Percentiles rank a stretch among this genome's conserved stretches.
phyloP scores from a whole-genome alignment of 1,140 invertebrate genomes.

The Hyles vespertilio region DNA sequence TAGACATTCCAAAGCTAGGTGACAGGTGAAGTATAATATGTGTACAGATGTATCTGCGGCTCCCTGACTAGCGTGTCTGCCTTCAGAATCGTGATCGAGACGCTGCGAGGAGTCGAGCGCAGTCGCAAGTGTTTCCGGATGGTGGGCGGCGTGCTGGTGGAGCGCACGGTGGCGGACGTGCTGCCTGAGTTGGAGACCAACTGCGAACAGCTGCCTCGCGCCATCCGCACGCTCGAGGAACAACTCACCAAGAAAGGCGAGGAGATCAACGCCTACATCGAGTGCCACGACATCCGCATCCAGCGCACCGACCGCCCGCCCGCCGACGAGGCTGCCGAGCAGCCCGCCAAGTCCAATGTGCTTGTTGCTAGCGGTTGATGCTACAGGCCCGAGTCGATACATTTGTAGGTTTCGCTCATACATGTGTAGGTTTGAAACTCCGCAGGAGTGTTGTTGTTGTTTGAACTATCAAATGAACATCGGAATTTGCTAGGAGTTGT shows the following conservation, averaged over 20 bases:
- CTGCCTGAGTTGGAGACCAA: constrained; percentile 90
- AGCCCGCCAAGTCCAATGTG: constrained; percentile 77
- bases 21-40: too few relatives aligned
- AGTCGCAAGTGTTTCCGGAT: constrained; percentile 94
- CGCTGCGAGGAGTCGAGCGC: constrained; percentile 89
- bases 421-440: not conserved
- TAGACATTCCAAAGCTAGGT: too few relatives aligned
- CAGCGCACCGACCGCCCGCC: constrained; percentile 78
- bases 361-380: constrained; percentile 72
- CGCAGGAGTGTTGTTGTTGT: too few relatives aligned
- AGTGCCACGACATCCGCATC: constrained; percentile 91
- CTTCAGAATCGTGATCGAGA: constrained; percentile 94
- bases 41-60: too few relatives aligned
- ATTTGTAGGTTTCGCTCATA: not conserved
- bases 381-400: not conserved
- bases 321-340: constrained; percentile 47
- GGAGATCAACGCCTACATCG: constrained; percentile 96
- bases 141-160: constrained; percentile 95
- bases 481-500: too few relatives aligned
- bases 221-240: constrained; percentile 86
- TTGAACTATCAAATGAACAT: too few relatives aligned
- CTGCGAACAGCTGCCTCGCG: constrained; percentile 87
- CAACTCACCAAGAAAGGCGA: constrained; percentile 91
- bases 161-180: constrained; percentile 94
- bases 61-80: not conserved